Evolutionary conservation across 2,797 vertebrate genomes (phyloP).

Genomic region (Dendrocincla tyrannina): DNA sequence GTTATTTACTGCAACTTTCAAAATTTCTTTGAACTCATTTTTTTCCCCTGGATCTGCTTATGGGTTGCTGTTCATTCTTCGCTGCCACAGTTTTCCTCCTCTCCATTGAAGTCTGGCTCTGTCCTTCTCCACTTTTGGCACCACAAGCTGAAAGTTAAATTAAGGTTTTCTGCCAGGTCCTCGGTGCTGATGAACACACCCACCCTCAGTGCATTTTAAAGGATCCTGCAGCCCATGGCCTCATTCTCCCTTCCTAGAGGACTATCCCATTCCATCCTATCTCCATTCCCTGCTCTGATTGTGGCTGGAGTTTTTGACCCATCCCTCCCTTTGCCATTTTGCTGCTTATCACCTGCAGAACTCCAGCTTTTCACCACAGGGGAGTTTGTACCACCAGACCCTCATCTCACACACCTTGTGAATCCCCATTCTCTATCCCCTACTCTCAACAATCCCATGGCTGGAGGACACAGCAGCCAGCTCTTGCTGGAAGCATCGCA

Average conservation of each 20-base stretch:
- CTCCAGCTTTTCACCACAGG: background rate
- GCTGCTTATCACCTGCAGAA: background rate
- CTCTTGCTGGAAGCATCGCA: background rate
- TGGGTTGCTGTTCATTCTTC: background rate
- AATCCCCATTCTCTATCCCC: background rate
- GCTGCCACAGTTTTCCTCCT: background rate
- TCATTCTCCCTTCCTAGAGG: background rate
- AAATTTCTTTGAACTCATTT: background rate
- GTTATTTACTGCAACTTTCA: background rate
- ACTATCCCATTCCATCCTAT: background rate
- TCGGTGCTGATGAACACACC: background rate
- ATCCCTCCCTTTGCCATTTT: background rate
- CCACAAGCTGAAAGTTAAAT: background rate
- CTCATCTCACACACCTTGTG: background rate
- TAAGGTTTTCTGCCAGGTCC: background rate
- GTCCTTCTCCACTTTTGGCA: background rate
- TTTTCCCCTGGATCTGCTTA: background rate
- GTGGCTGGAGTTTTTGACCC: background rate
- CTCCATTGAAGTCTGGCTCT: background rate
- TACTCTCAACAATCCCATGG: background rate
- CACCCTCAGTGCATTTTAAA: background rate
- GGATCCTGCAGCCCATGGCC: background rate
- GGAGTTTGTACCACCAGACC: background rate
- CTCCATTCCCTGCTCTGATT: background rate
- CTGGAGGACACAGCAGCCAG: fast-evolving